Percentiles rank a stretch among this genome's conserved stretches.
Evolutionary conservation across 2,888 invertebrate genomes (phyloP).

Genomic region (Buathra laborator): DNA sequence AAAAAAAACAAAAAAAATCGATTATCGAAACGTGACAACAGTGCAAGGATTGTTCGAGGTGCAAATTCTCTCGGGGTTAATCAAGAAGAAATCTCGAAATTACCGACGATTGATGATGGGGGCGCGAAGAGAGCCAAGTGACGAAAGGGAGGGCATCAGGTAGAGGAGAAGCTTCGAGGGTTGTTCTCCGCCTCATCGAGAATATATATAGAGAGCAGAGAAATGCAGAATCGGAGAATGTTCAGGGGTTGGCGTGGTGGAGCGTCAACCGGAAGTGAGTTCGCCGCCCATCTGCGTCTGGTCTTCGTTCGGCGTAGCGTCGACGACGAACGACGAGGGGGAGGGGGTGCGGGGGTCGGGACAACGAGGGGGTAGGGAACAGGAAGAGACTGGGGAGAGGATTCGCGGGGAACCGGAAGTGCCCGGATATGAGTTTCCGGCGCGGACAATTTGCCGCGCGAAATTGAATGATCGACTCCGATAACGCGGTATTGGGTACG

Average conservation of each 20-base stretch:
- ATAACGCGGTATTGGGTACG: slow-evolving; percentile 79
- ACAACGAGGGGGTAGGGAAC: slow-evolving; percentile 33
- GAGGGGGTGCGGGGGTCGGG: slow-evolving; percentile 34
- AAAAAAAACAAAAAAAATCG: not conserved
- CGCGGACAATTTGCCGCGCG: slow-evolving; percentile 92
- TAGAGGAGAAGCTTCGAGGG: slow-evolving; percentile 12
- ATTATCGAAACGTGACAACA: not conserved
- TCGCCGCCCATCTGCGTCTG: slow-evolving; percentile 81
- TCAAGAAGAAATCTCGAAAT: slow-evolving; percentile 46
- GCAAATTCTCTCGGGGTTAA: slow-evolving; percentile 4
- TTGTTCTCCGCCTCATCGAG: slow-evolving; percentile 15
- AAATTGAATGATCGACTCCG: slow-evolving; percentile 87
- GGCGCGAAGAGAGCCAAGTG: slow-evolving; percentile 18
- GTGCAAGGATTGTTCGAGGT: not conserved
- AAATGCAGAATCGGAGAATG: slow-evolving; percentile 45
- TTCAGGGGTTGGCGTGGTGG: slow-evolving; percentile 18
- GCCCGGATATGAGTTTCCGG: slow-evolving; percentile 95
- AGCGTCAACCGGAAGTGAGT: slow-evolving; percentile 79
- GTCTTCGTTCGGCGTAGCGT: slow-evolving; percentile 52
- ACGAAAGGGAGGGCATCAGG: slow-evolving; percentile 16
- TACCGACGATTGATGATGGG: slow-evolving; percentile 24
- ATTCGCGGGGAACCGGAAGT: slow-evolving; percentile 82
- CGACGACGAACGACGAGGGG: slow-evolving; percentile 52
- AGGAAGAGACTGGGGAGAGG: slow-evolving; percentile 65
- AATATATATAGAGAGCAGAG: not conserved